phyloP scores from a whole-genome alignment of 2,888 invertebrate genomes.

The Subacronicta megacephala region DNA sequence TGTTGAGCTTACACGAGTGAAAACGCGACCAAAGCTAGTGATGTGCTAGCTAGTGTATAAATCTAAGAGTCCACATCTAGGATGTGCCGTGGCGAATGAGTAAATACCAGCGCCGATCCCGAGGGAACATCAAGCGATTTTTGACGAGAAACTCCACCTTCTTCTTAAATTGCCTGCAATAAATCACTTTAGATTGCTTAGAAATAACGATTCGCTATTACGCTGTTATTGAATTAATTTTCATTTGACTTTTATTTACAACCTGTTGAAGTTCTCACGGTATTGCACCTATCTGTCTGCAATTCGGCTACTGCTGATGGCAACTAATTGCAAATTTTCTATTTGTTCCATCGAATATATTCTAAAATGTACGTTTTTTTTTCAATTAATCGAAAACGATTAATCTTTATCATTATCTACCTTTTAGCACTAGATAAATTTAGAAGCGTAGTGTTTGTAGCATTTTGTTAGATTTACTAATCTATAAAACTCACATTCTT shows the following conservation, averaged over 20 bases:
- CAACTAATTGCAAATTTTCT: background rate
- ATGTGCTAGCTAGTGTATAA: conserved; percentile 24
- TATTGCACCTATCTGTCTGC: background rate
- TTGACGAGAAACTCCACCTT: conserved; percentile 68
- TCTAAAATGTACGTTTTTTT: background rate
- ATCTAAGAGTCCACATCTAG: conserved; percentile 45
- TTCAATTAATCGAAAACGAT: background rate
- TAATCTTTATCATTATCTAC: too few relatives aligned
- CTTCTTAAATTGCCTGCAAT: conserved; percentile 68
- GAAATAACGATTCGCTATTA: conserved; percentile 51
- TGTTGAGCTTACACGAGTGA: background rate
- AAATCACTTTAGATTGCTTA: conserved; percentile 68
- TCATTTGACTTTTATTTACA: conserved; percentile 16
- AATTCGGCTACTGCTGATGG: conserved; percentile 14
- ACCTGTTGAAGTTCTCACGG: conserved; percentile 33
- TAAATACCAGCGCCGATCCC: conserved; percentile 66
- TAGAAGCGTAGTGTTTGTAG: conserved; percentile 12
- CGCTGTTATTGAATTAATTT: conserved; percentile 52
- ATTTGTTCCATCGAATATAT: too few relatives aligned
- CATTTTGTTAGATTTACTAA: conserved; percentile 24
- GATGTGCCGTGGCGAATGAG: conserved; percentile 69
- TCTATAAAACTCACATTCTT: conserved; percentile 9
- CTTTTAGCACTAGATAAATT: too few relatives aligned
- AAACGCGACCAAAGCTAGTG: background rate
- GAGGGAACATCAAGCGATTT: conserved; percentile 65